Percentiles rank a stretch among this genome's conserved stretches.
phyloP scores from a whole-genome alignment of 1,140 invertebrate genomes.

The Calliphora vicina region DNA sequence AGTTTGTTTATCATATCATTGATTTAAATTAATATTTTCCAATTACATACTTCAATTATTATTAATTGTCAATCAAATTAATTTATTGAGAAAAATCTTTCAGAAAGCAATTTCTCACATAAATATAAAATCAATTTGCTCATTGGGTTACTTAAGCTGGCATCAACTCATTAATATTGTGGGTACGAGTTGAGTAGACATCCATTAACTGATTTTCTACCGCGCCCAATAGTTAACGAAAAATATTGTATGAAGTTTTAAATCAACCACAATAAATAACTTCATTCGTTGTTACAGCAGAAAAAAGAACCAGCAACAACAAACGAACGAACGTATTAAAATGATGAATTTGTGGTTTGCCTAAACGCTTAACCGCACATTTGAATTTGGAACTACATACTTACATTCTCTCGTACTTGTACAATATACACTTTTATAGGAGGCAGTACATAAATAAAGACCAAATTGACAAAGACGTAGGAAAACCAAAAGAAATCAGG shows the following conservation, averaged over 20 bases:
- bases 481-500: background rate
- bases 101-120: no score
- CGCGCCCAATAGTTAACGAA: background rate
- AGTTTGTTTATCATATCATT: no score
- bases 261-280: slow-evolving; percentile 10
- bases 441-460: background rate
- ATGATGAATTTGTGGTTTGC: slow-evolving; percentile 9
- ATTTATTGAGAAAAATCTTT: no score
- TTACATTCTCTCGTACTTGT: background rate
- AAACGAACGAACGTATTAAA: background rate
- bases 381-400: background rate
- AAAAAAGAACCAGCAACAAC: background rate
- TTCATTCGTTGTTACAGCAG: background rate
- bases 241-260: slow-evolving; percentile 2
- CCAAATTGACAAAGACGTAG: background rate
- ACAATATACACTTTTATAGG: no score
- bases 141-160: background rate
- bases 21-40: no score
- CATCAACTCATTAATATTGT: background rate
- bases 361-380: slow-evolving; percentile 12
- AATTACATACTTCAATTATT: no score
- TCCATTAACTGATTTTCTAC: slow-evolving; percentile 2
- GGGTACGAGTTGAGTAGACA: background rate
- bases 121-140: background rate
- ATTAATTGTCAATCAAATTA: no score